Base-by-base conservation (phyloP, 2,888 invertebrate species). In the Cephus rjabovi region DNA sequence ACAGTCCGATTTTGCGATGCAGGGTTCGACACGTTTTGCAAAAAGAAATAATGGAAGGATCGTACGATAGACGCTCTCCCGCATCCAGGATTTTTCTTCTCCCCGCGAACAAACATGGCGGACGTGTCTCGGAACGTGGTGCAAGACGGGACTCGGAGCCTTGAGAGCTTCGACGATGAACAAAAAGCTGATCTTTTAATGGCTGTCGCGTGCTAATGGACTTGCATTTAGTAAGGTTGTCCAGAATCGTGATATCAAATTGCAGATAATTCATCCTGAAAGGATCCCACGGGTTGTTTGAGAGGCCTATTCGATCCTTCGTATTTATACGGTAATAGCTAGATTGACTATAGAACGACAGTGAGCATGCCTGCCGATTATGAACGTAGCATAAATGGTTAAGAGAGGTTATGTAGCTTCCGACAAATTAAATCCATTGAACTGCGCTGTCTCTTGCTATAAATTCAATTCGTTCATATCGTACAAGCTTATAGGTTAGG, bases 151-250 rank as follows among this genome's bases (percentile, higher is more conserved):
- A 56, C 40, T 56, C 40, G 23, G 40, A 56, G 40, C 40, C 40
- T 56, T 23, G 40, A 56, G 23, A 56, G 40, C 23, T 23, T 56
- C 40, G 15, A 4, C 4, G 4, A 40, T 4, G 40, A 75, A 79
- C 70, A 75, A 77, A 79, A 80, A 75, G 76, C 79, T 70, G 40
- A 70, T 78, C 78, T 79, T 80, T 82, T 78, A 79, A 79, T 82
- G 80, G 69, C 76, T 73, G 73, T 76, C 70, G 77, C 40, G 40
- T 56, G 40, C 77, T 82, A 82, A 82, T 82, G 82, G 82, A 82
- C n/a, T 79, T 40, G 75, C 77, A 56, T 76, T 79, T 77, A 70
- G 74, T 69, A 73, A 74, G 71, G 68, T 56, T 11, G n/a, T 70
- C 69, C 23, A 23, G 40, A 56, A 56, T 56, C 69, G 70, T 70